Percentiles rank a stretch among this genome's conserved stretches.
Conservation (phyloP, 2,113 vertebrate species). For the Calyptomena viridis region DNA sequence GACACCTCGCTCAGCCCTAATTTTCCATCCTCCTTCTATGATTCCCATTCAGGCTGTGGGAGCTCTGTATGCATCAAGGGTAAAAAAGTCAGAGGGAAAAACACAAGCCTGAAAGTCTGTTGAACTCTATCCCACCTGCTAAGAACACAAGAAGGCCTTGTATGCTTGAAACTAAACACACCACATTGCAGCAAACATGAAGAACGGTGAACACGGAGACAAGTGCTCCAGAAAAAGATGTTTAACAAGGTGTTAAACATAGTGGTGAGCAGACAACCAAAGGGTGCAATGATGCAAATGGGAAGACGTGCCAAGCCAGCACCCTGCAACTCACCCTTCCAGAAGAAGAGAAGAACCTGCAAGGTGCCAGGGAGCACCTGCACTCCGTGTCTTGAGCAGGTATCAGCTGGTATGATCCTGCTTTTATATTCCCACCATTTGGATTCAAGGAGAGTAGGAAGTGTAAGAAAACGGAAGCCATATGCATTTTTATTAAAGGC, state of each 20-base stretch:
- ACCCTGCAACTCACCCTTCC: background rate
- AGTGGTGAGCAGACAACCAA: accelerated
- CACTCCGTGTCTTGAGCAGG: background rate
- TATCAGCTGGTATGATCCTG: background rate
- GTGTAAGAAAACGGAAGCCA: background rate
- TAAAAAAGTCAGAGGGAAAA: background rate
- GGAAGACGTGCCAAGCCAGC: background rate
- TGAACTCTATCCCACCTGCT: background rate
- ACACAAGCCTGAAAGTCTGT: background rate
- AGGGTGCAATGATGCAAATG: background rate
- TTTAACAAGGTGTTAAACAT: background rate
- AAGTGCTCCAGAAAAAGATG: background rate
- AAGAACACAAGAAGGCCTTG: background rate
- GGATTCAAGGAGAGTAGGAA: background rate
- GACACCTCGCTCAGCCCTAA: background rate
- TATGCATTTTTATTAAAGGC: background rate
- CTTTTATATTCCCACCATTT: background rate
- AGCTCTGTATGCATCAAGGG: background rate
- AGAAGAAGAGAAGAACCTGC: background rate
- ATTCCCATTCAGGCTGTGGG: background rate
- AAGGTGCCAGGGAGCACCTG: background rate
- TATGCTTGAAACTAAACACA: background rate
- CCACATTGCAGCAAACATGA: background rate
- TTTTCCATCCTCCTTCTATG: background rate
- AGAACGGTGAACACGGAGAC: background rate